Conservation (phyloP, 2,888 invertebrate species). For the Cosmia pyralina region DNA sequence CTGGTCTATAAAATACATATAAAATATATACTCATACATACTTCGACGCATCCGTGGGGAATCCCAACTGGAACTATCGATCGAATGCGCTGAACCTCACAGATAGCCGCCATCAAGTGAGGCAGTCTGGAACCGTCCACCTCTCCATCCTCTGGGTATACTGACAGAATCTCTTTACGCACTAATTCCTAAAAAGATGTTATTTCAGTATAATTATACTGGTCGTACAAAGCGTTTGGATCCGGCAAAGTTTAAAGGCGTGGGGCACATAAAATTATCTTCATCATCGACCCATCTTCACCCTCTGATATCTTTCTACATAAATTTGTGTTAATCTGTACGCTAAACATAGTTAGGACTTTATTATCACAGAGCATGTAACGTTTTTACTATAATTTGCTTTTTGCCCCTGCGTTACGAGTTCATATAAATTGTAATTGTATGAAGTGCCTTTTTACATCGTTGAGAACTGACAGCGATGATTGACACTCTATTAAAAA, state of each 20-base stretch:
- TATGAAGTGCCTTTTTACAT: slow-evolving; percentile 15
- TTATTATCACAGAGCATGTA: too few species aligned
- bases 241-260: too few species aligned
- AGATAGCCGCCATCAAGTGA: slow-evolving; percentile 93
- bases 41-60: slow-evolving; percentile 93
- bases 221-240: background rate
- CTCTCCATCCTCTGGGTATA: slow-evolving; percentile 88
- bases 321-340: background rate
- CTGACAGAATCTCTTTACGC: slow-evolving; percentile 89
- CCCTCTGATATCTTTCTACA: background rate
- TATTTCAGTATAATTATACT: background rate
- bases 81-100: slow-evolving; percentile 94
- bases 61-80: slow-evolving; percentile 95
- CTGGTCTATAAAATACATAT: background rate
- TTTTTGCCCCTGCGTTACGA: too few species aligned
- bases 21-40: slow-evolving; percentile 58
- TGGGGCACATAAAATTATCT: background rate
- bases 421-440: slow-evolving; percentile 2
- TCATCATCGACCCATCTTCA: too few species aligned
- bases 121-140: slow-evolving; percentile 90
- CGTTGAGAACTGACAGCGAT: slow-evolving; percentile 8
- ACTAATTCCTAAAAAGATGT: slow-evolving; percentile 88
- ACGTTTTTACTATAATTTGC: too few species aligned
- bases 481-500: slow-evolving; percentile 45
- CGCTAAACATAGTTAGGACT: background rate